Evolutionary conservation across 2,113 vertebrate species (phyloP), one percentile per base, ranked within the genome.

Genomic region (Okapia johnstoni): DNA sequence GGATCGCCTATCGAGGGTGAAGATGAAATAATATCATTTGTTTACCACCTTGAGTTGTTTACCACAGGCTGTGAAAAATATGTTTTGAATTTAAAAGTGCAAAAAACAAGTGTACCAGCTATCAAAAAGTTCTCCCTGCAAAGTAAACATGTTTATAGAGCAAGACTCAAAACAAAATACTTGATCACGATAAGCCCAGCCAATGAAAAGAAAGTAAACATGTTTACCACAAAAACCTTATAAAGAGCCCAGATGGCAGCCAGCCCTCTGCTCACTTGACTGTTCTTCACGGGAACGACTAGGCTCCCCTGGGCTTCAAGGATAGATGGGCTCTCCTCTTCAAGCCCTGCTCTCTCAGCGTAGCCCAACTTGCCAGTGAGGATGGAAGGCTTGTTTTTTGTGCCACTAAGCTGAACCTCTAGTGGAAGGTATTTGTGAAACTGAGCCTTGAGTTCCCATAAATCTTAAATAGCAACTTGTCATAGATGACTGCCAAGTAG

Each of bases 111-210:
- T 81, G 80, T 76, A 58, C 80, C 88, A 88, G 55, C 86, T 86
- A 97, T 98, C 90, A 97, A 73, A 96, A 97, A 95, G 85, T 61
- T 95, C 77, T 96, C 58, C 54, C 50, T 52, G 95, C 83, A 55
- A 48, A 97, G 96, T 97, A 97, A 98, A 98, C 94, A 97, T 97
- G 97, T 97, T 98, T 97, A 88, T 30, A 94, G 76, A 94, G 85
- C 81, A 93, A 60, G 77, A 84, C 33, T 97, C 85, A 97, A 97
- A 98, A 98, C 97, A 98, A 97, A 98, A 95, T 95, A 86, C 96
- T 96, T 93, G 83, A 88, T 97, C n/a, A 2, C 52, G 96, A 96
- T 97, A 98, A 98, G 86, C 70, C 50, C 54, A 52, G 91, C 97
- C 97, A 97, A 93, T 97, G 96, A 96, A 50, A 94, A 90, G 92